Base-by-base conservation (phyloP, 2,797 vertebrate genomes). In the Crypturellus tataupa region DNA sequence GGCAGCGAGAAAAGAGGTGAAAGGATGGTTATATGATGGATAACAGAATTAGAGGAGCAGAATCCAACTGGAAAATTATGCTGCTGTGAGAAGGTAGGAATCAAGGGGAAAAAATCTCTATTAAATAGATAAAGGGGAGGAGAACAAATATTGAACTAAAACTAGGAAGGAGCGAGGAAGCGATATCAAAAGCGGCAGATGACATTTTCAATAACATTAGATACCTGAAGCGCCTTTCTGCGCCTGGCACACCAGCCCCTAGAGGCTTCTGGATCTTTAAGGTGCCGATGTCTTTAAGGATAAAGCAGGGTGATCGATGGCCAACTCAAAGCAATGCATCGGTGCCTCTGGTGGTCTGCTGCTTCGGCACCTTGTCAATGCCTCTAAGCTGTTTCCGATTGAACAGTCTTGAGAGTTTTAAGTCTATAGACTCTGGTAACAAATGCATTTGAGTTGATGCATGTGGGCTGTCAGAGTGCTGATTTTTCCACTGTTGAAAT, bases 141-240 rank as follows among this genome's bases (percentile, higher is more conserved):
- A 84, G 46, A 15, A 25, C 2, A 19, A 59, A 70, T 18, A 51
- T 0, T 64, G 68, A 75, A 33, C 1, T 0, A 65, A 73, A 47
- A 4, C 17, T n/a, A 2, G 21, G 71, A 49, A 46, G 68, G 53
- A 63, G 46, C 5, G 19, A 19, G 29, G 21, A 56, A 62, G 5
- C 3, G n/a, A 78, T 42, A 58, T 24, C 75, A 33, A 78, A 80
- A 56, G 29, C 62, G 4, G 0, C 6, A 49, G 17, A 15, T 24
- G 75, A 51, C 0, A 0, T 31, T 80, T 59, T 87, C 64, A 46
- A 1, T 55, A 31, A 15, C 7, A 5, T 18, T 6, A 72, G 33
- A 37, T 47, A 42, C 24, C 25, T 31, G 33, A 17, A 80, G 27
- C 1, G 0, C 47, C 44, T 85, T 68, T 73, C 6, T 42, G 69